Base-by-base conservation (phyloP, 1,140 invertebrate genomes). In the Ceratina calcarata region DNA sequence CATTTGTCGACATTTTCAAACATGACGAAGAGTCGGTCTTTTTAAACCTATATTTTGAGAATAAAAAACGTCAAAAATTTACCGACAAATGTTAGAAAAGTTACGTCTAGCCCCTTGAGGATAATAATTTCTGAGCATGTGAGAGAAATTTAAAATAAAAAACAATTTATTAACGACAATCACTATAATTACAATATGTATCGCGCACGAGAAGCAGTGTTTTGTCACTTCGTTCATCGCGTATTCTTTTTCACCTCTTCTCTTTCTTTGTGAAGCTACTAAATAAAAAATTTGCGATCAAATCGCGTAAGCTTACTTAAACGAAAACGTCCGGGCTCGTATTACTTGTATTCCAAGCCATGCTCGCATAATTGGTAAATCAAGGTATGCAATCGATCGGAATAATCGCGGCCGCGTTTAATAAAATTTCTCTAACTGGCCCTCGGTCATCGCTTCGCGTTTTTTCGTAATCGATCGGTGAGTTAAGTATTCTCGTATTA, bases 141-240 rank as follows among this genome's bases (percentile, higher is more conserved):
- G 12, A 68, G 53, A 53, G 51, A 18, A n/a, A 53, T 24, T 66
- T 90, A 91, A 90, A 91, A 90, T 89, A 90, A 91, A 91, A 91
- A 91, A 91, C 91, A 91, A 91, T 91, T 91, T 91, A 91, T 91
- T 91, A 91, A 91, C 91, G 91, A 91, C 87, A 68, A 69, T 76
- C 55, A 24, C 65, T 76, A 91, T 91, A 91, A 91, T 91, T 91
- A 91, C 89, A 91, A 89, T 91, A 89, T 86, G 86, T 90, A 91
- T 87, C 86, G 82, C 85, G 86, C 87, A 86, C 90, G 89, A 87
- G 89, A 91, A 91, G 89, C 89, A 90, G 87, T 90, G 87, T 86
- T 7, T 90, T 89, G 90, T 88, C 70, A 88, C 80, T 90, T 90
- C 88, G 87, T 88, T 87, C 82, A 88, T 90, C 76, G 77, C 88